Conservation (phyloP, 2,113 vertebrate species). For the Montifringilla adamsi region DNA sequence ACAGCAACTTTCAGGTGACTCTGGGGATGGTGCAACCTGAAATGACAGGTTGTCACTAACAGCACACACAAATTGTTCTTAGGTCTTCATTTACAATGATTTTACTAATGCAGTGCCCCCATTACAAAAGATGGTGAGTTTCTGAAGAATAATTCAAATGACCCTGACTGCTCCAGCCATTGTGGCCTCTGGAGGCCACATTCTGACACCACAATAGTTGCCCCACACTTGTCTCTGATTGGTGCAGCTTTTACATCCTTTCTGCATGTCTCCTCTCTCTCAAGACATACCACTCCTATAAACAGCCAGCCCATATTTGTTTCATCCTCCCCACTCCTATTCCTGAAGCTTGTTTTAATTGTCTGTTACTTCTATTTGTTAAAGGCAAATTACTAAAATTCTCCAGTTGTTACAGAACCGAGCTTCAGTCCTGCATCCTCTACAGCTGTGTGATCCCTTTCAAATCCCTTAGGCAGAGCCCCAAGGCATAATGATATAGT, state of each 20-base stretch:
- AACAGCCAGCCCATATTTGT: background rate
- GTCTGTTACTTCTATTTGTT: background rate
- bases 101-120: background rate
- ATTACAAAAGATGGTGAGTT: background rate
- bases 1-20: background rate
- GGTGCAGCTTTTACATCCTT: background rate
- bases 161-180: background rate
- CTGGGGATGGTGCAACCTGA: background rate
- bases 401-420: background rate
- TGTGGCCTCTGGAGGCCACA: background rate
- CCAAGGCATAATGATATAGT: background rate
- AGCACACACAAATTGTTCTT: background rate
- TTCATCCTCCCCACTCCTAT: background rate
- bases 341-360: background rate
- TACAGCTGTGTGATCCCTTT: background rate
- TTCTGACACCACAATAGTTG: background rate
- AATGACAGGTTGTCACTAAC: background rate
- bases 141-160: background rate
- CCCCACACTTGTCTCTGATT: background rate
- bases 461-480: background rate
- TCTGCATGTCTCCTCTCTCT: background rate
- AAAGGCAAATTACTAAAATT: background rate
- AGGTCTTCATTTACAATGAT: background rate
- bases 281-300: background rate
- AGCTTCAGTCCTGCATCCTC: background rate